A percentile compares a stretch with the other conserved stretches of the same genome.
Conservation (phyloP, 2,797 vertebrate species). For the Poeciliopsis paucimaculata region DNA sequence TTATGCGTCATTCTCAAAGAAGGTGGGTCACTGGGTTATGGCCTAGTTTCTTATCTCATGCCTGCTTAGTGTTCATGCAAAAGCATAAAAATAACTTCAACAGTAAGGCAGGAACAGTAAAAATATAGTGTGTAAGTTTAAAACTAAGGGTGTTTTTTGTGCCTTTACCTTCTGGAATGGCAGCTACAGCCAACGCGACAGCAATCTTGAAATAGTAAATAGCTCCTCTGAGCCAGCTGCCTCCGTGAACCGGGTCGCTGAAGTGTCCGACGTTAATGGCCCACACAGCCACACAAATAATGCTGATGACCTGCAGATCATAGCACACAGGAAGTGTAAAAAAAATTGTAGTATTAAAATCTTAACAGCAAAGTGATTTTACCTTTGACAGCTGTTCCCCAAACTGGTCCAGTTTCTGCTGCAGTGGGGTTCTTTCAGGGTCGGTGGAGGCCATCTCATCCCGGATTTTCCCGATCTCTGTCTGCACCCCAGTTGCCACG, state of each 20-base stretch:
- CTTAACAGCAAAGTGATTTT: background rate
- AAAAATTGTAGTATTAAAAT: background rate
- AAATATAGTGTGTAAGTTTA: background rate
- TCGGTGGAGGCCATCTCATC: constrained; percentile 86
- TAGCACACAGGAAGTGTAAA: background rate
- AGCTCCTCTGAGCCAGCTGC: constrained; percentile 84
- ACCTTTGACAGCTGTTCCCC: constrained; percentile 85
- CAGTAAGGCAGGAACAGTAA: background rate
- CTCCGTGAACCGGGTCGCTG: constrained; percentile 84
- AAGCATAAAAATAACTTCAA: background rate
- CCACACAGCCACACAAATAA: constrained; percentile 87
- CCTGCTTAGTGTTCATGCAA: background rate
- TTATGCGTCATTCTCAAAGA: background rate
- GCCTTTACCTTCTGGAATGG: constrained; percentile 81
- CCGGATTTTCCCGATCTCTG: constrained; percentile 85
- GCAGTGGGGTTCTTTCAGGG: constrained; percentile 82
- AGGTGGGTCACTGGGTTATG: background rate
- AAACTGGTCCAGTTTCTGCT: constrained; percentile 85
- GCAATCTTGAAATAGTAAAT: constrained; percentile 88
- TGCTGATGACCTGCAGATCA: constrained; percentile 78
- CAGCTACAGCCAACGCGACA: constrained; percentile 83
- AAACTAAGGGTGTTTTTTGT: background rate
- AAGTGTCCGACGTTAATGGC: constrained; percentile 86
- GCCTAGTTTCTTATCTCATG: background rate
- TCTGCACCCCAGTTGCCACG: constrained; percentile 82